Conservation (phyloP, 2,113 vertebrate species). For the Bothrops jararaca region DNA sequence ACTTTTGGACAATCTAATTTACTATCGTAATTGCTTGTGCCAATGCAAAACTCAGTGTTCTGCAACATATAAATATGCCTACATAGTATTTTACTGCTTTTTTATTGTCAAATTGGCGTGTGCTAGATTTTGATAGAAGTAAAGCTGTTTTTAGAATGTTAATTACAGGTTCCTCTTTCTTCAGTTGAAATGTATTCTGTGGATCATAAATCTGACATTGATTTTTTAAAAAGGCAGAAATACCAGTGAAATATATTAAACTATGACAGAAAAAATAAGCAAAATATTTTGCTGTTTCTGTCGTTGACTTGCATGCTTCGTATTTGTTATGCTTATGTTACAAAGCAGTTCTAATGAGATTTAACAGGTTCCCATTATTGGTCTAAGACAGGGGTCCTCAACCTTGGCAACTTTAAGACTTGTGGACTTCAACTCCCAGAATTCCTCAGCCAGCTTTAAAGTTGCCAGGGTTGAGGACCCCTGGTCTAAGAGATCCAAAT, state of each 20-base stretch:
- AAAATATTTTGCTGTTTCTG: not conserved
- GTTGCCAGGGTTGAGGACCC: no score
- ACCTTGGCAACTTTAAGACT: no score
- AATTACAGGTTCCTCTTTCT: conserved; percentile 19
- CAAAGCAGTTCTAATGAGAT: not conserved
- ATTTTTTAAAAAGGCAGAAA: not conserved
- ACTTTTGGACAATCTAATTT: conserved; percentile 7
- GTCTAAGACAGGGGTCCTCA: not conserved
- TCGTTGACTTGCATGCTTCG: not conserved
- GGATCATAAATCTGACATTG: conserved; percentile 5
- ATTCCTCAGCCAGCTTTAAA: no score
- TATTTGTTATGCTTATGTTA: not conserved
- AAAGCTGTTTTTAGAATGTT: conserved; percentile 9
- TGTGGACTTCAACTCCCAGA: no score
- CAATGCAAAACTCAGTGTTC: conserved; percentile 23
- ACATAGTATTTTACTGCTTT: conserved; percentile 27
- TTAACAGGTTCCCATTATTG: not conserved
- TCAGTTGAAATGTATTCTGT: not conserved
- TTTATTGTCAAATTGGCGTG: conserved; percentile 27
- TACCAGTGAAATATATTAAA: conserved; percentile 3
- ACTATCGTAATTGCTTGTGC: conserved; percentile 9
- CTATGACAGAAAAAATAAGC: not conserved
- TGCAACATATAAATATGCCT: conserved; percentile 16
- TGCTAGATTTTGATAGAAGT: not conserved
- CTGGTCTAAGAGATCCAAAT: not conserved